Conservation (phyloP, 2,797 vertebrate genomes). For the Kryptolebias ocellatus region DNA sequence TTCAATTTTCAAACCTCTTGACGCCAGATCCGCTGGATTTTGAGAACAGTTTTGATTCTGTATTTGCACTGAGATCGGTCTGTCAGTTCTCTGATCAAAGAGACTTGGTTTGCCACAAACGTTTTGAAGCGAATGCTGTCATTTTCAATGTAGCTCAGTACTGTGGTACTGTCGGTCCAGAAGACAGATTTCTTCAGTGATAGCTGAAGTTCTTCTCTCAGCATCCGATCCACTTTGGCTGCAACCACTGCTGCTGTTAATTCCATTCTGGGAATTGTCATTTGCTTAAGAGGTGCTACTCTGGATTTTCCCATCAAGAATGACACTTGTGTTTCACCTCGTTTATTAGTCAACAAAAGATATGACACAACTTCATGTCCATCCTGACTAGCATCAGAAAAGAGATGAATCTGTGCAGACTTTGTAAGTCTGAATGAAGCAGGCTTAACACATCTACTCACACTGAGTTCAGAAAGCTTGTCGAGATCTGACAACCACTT, state of each 20-base stretch:
- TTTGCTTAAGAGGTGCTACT: conserved; percentile 5
- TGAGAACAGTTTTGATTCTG: neutral
- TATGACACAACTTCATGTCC: conserved; percentile 7
- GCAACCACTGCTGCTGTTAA: neutral
- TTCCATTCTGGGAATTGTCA: conserved; percentile 6
- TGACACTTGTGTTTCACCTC: neutral
- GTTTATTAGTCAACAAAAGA: neutral
- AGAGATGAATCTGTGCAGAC: neutral
- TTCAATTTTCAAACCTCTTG: neutral
- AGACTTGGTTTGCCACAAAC: neutral
- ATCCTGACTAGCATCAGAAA: neutral
- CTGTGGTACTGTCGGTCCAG: conserved; percentile 10
- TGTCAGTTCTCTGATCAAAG: neutral
- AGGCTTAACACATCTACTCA: neutral
- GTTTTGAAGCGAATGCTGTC: too few relatives aligned
- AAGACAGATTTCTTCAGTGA: neutral
- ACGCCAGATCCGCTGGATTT: conserved; percentile 12
- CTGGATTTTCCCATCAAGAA: conserved; percentile 5
- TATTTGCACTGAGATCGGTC: neutral
- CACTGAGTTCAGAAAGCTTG: neutral
- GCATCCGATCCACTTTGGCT: neutral
- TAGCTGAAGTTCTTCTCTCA: conserved; percentile 3
- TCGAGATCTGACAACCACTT: neutral
- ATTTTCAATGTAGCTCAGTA: conserved; percentile 1
- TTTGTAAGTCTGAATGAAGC: neutral